phyloP scores from a whole-genome alignment of 1,140 invertebrate genomes.

The Sitodiplosis mosellana region DNA sequence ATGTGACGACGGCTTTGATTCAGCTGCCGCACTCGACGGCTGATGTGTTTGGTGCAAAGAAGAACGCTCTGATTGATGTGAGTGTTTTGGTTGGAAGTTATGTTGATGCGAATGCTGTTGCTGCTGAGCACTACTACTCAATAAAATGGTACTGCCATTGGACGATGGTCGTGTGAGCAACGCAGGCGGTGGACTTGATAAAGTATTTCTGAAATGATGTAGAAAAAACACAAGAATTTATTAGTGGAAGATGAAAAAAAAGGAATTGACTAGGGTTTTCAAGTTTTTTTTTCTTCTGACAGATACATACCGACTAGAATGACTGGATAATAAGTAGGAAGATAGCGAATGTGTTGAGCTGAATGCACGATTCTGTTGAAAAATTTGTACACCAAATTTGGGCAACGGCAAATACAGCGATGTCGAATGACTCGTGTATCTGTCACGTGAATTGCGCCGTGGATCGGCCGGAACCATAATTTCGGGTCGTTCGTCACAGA shows the following conservation, averaged over 20 bases:
- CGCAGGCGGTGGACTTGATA: slow-evolving; percentile 6
- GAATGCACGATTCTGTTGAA: slow-evolving; percentile 26
- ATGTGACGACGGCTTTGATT: too few species aligned
- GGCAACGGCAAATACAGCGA: slow-evolving; percentile 66
- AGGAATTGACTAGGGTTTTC: background rate
- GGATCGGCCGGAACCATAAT: slow-evolving; percentile 51
- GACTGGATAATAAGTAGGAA: background rate
- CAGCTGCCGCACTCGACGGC: background rate
- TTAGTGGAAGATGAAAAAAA: too few species aligned
- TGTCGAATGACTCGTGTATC: slow-evolving; percentile 37
- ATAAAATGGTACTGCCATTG: background rate
- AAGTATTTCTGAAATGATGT: slow-evolving; percentile 16
- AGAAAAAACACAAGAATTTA: slow-evolving; percentile 2
- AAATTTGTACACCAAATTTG: slow-evolving; percentile 60
- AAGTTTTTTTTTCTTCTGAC: too few species aligned
- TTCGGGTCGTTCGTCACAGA: slow-evolving; percentile 66
- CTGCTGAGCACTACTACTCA: background rate
- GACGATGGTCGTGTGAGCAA: slow-evolving; percentile 5
- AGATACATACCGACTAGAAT: background rate
- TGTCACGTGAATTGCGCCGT: slow-evolving; percentile 36
- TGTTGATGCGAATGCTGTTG: background rate
- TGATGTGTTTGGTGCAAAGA: slow-evolving; percentile 33
- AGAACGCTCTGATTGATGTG: slow-evolving; percentile 32
- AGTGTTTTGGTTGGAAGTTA: slow-evolving; percentile 13
- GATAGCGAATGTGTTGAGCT: slow-evolving; percentile 19